Percentiles rank a stretch among this genome's conserved stretches.
phyloP scores from a whole-genome alignment of 1,140 invertebrate species.

The Drosophila sproati region DNA sequence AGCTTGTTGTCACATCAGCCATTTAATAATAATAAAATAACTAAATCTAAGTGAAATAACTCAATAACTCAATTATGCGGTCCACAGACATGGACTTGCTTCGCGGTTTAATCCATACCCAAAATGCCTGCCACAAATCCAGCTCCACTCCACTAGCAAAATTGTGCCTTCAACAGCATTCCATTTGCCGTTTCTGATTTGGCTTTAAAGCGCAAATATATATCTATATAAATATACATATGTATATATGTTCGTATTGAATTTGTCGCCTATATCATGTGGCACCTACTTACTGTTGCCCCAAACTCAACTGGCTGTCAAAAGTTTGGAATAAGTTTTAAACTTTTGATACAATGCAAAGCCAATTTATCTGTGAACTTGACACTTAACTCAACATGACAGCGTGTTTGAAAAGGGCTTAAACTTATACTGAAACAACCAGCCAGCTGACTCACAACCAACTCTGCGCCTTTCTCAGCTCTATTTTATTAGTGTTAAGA shows the following conservation, averaged over 20 bases:
- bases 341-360: slow-evolving; percentile 43
- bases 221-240: not conserved
- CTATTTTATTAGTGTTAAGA: not conserved
- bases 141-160: not conserved
- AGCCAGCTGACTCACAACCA: slow-evolving; percentile 14
- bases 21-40: slow-evolving; percentile 76
- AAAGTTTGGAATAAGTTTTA: slow-evolving; percentile 31
- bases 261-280: slow-evolving; percentile 10
- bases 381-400: slow-evolving; percentile 30
- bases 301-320: slow-evolving; percentile 2
- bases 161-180: no score
- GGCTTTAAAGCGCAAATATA: slow-evolving; percentile 4
- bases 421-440: slow-evolving; percentile 30
- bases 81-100: slow-evolving; percentile 24
- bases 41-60: slow-evolving; percentile 72
- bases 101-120: not conserved
- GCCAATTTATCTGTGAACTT: slow-evolving; percentile 32
- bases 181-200: slow-evolving; percentile 31
- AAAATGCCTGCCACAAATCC: not conserved
- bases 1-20: slow-evolving; percentile 74
- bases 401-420: slow-evolving; percentile 13
- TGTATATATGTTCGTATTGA: not conserved
- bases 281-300: slow-evolving; percentile 23
- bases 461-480: not conserved
- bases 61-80: slow-evolving; percentile 77